Evolutionary conservation across 2,113 vertebrate species (phyloP), one percentile per base, ranked within the genome.

Genomic region (Chaetorhynchus papuensis): DNA sequence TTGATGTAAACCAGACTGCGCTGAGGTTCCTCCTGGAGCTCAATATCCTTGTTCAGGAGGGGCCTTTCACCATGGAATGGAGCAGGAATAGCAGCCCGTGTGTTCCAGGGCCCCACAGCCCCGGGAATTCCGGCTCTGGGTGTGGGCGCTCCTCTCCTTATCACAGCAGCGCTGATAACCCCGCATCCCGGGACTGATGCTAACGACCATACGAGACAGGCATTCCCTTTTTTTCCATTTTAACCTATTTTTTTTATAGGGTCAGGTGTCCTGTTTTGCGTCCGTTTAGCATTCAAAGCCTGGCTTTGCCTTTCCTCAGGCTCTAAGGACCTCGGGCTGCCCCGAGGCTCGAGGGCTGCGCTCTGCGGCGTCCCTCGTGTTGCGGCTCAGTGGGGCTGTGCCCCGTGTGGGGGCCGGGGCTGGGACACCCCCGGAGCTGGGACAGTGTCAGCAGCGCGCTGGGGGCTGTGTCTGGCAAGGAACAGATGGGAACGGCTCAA

Each of bases 301-400:
- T 20, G 24, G 0, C 47, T 80, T 53, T 68, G 31, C 70, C 69
- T 79, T 57, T 72, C 42, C 24, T 37, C 18, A 19, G 61, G 63
- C 57, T 83, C 65, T 13, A 6, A n/a, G 88, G 74, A 18, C 31
- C 64, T 9, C 19, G 52, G 42, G 65, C 42, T 11, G 37, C 89
- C 26, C 59, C 65, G 57, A 24, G 80, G 50, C 59, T 76, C 3
- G 1, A 0, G 59, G 57, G 70, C 57, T 28, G 39, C 0, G 2
- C 13, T 17, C 80, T 10, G n/a, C 1, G 2, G 22, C 3, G 37
- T 35, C 35, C 68, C 78, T 22, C 0, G 1, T 2, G 9, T 15
- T 2, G 4, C 31, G 70, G 78, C 84, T 74, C 60, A 1, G 79
- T 0, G 47, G 52, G 57, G 41, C 79, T 54, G 39, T 69, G 74